phyloP scores from a whole-genome alignment of 2,888 invertebrate genomes.

The Ptychoptera contaminata region DNA sequence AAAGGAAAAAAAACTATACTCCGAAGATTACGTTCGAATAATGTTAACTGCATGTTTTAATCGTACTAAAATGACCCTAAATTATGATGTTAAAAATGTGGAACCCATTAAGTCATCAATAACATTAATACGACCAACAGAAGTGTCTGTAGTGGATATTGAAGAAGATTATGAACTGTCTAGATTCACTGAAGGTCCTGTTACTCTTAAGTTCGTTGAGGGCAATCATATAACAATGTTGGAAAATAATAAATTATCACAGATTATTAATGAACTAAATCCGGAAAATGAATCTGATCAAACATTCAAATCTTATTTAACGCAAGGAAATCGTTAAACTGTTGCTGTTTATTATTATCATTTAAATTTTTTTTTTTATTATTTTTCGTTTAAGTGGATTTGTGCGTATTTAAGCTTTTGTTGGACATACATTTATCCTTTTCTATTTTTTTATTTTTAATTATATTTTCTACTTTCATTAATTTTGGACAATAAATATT shows the following conservation, averaged over 20 bases:
- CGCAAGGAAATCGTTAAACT: too few species aligned
- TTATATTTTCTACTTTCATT: too few species aligned
- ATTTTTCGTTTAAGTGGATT: too few species aligned
- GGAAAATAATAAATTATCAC: constrained; percentile 44
- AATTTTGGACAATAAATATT: too few species aligned
- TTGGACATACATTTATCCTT: too few species aligned
- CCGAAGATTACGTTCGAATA: constrained; percentile 28
- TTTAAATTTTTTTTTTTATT: too few species aligned
- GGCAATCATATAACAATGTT: constrained; percentile 58
- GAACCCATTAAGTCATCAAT: constrained; percentile 40
- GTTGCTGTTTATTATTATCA: too few species aligned
- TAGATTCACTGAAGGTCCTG: constrained; percentile 37
- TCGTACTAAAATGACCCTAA: constrained; percentile 37
- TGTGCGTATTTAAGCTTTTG: too few species aligned
- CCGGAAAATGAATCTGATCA: constrained; percentile 14
- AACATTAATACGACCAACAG: constrained; percentile 46
- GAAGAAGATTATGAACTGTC: constrained; percentile 52
- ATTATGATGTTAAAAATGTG: constrained; percentile 32
- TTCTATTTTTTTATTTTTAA: too few species aligned
- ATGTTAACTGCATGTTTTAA: constrained; percentile 33
- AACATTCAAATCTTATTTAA: constrained; percentile 4
- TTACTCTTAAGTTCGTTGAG: constrained; percentile 46
- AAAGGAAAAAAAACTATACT: constrained; percentile 27
- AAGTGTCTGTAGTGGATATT: constrained; percentile 34
- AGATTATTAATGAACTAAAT: constrained; percentile 40